phyloP scores from a whole-genome alignment of 2,888 invertebrate genomes.

The Melieria picta region DNA sequence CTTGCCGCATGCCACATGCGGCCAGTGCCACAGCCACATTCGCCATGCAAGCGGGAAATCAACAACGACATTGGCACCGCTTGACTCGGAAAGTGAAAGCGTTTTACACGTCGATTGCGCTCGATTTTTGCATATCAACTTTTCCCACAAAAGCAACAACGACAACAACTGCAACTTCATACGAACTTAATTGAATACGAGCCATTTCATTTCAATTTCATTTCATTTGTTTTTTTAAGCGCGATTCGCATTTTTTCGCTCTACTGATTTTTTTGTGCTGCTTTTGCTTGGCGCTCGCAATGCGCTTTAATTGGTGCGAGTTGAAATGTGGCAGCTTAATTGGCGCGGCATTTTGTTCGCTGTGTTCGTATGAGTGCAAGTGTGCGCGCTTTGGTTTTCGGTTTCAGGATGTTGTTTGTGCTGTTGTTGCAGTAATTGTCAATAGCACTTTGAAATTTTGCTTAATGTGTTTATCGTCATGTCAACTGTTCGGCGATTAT shows the following conservation, averaged over 20 bases:
- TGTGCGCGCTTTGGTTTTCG: constrained; percentile 5
- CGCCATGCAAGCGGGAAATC: no score
- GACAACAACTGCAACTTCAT: neutral
- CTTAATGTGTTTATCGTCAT: constrained; percentile 29
- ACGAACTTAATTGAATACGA: neutral
- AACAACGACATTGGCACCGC: neutral
- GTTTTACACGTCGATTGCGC: constrained; percentile 9
- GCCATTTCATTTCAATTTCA: neutral
- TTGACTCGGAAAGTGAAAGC: constrained; percentile 26
- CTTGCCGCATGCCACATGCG: neutral
- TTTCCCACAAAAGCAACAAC: neutral
- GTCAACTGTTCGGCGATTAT: constrained; percentile 24
- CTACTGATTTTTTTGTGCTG: neutral
- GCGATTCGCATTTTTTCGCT: neutral
- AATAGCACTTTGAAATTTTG: constrained; percentile 19
- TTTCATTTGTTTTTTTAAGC: neutral
- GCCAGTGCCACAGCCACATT: no score
- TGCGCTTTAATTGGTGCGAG: constrained; percentile 18
- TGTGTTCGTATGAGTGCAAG: neutral
- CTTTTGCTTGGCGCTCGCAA: neutral
- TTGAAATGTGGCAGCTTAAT: constrained; percentile 28
- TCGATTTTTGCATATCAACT: constrained; percentile 23
- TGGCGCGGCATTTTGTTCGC: constrained; percentile 11
- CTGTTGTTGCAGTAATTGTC: no score
- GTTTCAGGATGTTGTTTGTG: constrained; percentile 14